These are phyloP conservation scores for Hemaris fuciformis DNA, from an alignment of 2,888 invertebrate species.

Conservation along the genomic window DNA sequence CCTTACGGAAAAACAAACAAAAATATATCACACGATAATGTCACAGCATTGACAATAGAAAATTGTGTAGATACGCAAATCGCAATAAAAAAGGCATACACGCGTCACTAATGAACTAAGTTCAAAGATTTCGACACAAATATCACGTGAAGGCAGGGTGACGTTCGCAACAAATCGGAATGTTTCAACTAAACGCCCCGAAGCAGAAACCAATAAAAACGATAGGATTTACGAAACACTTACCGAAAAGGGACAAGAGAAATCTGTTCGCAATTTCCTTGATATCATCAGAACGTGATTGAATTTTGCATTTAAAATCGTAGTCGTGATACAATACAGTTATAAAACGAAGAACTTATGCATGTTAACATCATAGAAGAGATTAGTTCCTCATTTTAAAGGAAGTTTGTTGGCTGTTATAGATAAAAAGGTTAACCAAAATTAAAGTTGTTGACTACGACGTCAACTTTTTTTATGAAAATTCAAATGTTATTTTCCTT, in stretches of 20 bases:
- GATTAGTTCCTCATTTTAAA: too few species aligned
- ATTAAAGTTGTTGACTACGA: too few species aligned
- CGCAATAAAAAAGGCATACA: background rate
- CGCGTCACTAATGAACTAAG: background rate
- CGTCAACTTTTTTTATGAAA: too few species aligned
- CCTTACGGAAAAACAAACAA: background rate
- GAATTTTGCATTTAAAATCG: constrained; percentile 10
- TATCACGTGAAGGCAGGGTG: background rate
- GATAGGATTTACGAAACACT: constrained; percentile 31
- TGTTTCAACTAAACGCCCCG: constrained; percentile 14
- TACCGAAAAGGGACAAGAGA: background rate
- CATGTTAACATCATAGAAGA: too few species aligned
- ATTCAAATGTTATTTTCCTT: too few species aligned
- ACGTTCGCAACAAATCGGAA: background rate
- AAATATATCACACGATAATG: background rate
- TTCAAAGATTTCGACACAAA: background rate
- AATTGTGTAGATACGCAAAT: background rate
- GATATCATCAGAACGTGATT: constrained; percentile 16
- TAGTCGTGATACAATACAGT: background rate
- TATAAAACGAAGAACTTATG: too few species aligned
- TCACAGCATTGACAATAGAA: background rate
- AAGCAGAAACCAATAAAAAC: constrained; percentile 33
- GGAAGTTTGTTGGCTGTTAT: too few species aligned
- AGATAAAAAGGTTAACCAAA: too few species aligned
- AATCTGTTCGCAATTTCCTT: constrained; percentile 15